A percentile compares a stretch with the other conserved stretches of the same genome.
Evolutionary conservation across 2,888 invertebrate species (phyloP).

Genomic region (Thelaira solivaga): DNA sequence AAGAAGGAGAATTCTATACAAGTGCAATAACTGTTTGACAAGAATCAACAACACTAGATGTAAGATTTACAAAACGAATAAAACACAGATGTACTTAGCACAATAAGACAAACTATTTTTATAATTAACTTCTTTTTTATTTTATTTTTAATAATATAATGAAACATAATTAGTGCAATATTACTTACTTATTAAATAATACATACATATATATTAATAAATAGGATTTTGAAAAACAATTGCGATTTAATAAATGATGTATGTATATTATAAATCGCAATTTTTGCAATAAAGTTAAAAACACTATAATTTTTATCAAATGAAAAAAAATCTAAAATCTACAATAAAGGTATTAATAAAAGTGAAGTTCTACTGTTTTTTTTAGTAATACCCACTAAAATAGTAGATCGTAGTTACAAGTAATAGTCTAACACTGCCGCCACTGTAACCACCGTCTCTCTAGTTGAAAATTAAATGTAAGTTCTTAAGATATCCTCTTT

Average conservation of each 20-base stretch:
- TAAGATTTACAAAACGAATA: not conserved
- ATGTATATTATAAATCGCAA: slow-evolving; percentile 51
- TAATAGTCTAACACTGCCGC: slow-evolving; percentile 43
- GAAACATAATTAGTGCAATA: slow-evolving; percentile 52
- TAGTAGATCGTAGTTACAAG: slow-evolving; percentile 22
- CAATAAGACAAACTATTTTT: slow-evolving; percentile 18
- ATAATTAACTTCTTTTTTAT: slow-evolving; percentile 38
- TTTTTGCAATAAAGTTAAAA: slow-evolving; percentile 14
- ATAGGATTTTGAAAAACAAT: slow-evolving; percentile 19
- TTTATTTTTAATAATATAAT: slow-evolving; percentile 37
- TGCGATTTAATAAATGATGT: slow-evolving; percentile 40
- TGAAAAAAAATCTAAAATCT: slow-evolving; percentile 38
- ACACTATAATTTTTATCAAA: slow-evolving; percentile 18
- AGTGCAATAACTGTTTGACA: slow-evolving; percentile 54
- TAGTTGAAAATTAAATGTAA: not conserved
- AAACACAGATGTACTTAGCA: not conserved
- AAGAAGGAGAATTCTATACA: slow-evolving; percentile 7
- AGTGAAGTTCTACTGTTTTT: not conserved
- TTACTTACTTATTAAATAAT: slow-evolving; percentile 21
- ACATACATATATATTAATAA: slow-evolving; percentile 1
- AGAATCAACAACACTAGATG: too few relatives aligned
- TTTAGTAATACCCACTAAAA: not conserved
- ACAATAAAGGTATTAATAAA: not conserved
- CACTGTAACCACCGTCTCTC: slow-evolving; percentile 36
- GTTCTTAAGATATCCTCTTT: not conserved